Conservation (phyloP, 2,888 invertebrate genomes). For the Acronicta psi region DNA sequence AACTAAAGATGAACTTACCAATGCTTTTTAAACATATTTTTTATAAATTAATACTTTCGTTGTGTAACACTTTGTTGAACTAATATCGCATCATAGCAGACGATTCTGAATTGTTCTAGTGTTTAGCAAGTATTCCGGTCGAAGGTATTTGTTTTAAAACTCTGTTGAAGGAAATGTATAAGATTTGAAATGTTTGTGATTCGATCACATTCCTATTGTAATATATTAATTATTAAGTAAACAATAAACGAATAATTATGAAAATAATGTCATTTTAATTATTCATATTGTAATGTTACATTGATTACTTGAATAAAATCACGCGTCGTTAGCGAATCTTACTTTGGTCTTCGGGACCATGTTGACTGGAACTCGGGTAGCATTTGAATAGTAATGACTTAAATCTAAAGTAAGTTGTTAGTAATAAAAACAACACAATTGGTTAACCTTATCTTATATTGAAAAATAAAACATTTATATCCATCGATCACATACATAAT, state of each 20-base stretch:
- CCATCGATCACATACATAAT: constrained; percentile 69
- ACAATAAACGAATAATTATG: constrained; percentile 24
- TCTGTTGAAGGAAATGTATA: constrained; percentile 7
- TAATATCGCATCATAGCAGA: no score
- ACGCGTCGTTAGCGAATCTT: no score
- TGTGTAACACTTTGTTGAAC: background rate
- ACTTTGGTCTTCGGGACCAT: no score
- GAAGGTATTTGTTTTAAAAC: background rate
- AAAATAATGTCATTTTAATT: constrained; percentile 2
- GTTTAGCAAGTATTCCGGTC: background rate
- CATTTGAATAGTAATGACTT: no score
- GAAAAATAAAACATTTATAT: constrained; percentile 52
- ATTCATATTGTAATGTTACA: no score
- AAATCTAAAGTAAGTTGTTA: background rate
- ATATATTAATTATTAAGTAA: constrained; percentile 28
- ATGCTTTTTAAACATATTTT: constrained; percentile 8
- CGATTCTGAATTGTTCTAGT: background rate
- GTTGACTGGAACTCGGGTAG: no score
- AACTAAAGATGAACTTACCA: constrained; percentile 2
- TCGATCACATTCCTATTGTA: constrained; percentile 37
- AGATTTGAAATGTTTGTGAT: constrained; percentile 23
- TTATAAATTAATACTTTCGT: constrained; percentile 4
- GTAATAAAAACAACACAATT: constrained; percentile 14
- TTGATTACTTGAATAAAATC: no score
- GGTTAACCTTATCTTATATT: constrained; percentile 41